Conservation (phyloP, 1,140 invertebrate species). For the Maniola jurtina region DNA sequence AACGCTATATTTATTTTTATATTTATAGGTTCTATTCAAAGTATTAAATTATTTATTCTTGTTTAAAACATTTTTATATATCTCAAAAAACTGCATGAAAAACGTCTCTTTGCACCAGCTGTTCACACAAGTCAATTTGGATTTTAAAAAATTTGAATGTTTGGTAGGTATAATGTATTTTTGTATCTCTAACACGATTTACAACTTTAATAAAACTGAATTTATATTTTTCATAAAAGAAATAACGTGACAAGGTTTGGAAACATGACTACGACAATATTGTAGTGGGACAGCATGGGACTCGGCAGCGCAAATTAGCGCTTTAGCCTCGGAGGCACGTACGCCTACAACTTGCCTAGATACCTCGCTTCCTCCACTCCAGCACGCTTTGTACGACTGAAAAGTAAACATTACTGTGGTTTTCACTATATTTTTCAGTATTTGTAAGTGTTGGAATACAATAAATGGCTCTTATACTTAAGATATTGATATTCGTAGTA, state of each 20-base stretch:
- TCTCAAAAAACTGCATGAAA: too few relatives aligned
- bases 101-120: too few relatives aligned
- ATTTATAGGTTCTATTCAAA: too few relatives aligned
- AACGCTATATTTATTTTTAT: too few relatives aligned
- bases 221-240: constrained; percentile 4
- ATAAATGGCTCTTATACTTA: too few relatives aligned
- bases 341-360: neutral
- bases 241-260: neutral
- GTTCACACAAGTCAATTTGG: too few relatives aligned
- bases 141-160: too few relatives aligned
- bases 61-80: too few relatives aligned
- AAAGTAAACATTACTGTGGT: neutral
- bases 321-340: constrained; percentile 19
- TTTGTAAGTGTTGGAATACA: neutral
- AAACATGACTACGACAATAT: constrained; percentile 7
- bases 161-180: too few relatives aligned
- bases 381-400: constrained; percentile 5
- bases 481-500: too few relatives aligned
- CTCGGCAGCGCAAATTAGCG: constrained; percentile 9
- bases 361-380: neutral
- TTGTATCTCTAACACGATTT: neutral
- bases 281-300: neutral
- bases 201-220: neutral
- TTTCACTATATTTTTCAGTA: neutral
- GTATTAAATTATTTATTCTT: too few relatives aligned